Evolutionary conservation across 2,888 invertebrate species (phyloP).

Genomic region (Taenaris catops): DNA sequence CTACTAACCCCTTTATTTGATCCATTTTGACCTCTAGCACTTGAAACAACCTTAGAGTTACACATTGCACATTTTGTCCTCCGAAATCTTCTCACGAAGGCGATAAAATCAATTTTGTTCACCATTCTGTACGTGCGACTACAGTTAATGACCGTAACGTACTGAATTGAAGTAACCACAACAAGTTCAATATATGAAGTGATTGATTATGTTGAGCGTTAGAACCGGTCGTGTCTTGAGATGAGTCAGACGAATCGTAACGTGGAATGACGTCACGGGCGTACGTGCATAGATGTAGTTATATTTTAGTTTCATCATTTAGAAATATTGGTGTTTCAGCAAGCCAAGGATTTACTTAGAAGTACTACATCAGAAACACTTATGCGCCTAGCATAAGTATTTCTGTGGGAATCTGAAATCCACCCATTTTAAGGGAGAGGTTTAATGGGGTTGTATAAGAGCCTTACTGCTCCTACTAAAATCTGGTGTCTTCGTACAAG

Average conservation of each 20-base stretch:
- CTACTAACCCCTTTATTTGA: slow-evolving; percentile 31
- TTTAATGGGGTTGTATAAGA: too few relatives aligned
- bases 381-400: too few relatives aligned
- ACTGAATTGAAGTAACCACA: slow-evolving; percentile 40
- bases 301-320: slow-evolving; percentile 7
- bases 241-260: slow-evolving; percentile 33
- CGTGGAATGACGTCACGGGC: slow-evolving; percentile 30
- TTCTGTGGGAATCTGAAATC: too few relatives aligned
- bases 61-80: slow-evolving; percentile 31
- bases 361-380: too few relatives aligned
- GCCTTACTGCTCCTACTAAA: too few relatives aligned
- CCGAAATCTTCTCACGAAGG: slow-evolving; percentile 19
- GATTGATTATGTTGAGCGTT: slow-evolving; percentile 36
- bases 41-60: slow-evolving; percentile 31
- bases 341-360: too few relatives aligned
- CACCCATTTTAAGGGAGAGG: too few relatives aligned
- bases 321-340: slow-evolving; percentile 2
- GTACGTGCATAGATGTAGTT: slow-evolving; percentile 17
- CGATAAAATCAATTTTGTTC: slow-evolving; percentile 21
- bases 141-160: slow-evolving; percentile 30
- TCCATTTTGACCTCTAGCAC: slow-evolving; percentile 29
- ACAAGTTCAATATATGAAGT: slow-evolving; percentile 39
- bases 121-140: slow-evolving; percentile 33
- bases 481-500: too few relatives aligned
- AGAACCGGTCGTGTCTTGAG: slow-evolving; percentile 30